A percentile compares a stretch with the other conserved stretches of the same genome.
phyloP scores from a whole-genome alignment of 2,888 invertebrate species.

The Plutella xylostella region DNA sequence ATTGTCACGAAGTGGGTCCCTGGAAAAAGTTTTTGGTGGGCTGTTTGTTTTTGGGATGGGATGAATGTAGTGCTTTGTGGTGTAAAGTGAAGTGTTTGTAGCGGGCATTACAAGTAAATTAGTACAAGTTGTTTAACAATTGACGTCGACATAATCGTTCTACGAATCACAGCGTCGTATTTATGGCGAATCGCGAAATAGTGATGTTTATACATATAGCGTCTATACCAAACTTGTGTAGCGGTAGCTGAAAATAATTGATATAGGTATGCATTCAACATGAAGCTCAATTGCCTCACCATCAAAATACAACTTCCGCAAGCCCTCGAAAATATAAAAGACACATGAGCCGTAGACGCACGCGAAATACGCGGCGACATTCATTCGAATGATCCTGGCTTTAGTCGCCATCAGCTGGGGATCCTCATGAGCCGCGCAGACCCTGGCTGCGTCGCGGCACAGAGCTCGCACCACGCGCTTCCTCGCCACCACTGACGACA shows the following conservation, averaged over 20 bases:
- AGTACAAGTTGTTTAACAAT: no score
- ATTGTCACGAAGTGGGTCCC: conserved; percentile 48
- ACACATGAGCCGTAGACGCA: conserved; percentile 35
- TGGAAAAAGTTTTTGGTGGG: conserved; percentile 23
- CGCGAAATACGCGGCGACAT: conserved; percentile 34
- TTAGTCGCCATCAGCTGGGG: conserved; percentile 32
- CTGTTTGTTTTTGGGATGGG: no score
- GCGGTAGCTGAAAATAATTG: no score
- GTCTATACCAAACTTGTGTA: no score
- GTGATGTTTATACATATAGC: no score
- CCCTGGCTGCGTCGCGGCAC: conserved; percentile 36
- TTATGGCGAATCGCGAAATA: no score
- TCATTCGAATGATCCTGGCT: conserved; percentile 44
- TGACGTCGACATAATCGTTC: no score
- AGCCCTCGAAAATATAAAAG: conserved; percentile 45
- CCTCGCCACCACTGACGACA: conserved; percentile 35
- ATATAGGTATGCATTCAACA: no score
- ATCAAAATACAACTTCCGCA: conserved; percentile 32
- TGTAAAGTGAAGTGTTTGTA: no score
- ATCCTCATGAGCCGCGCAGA: conserved; percentile 40
- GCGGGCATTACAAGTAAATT: no score
- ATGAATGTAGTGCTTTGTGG: no score
- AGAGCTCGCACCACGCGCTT: conserved; percentile 36
- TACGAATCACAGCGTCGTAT: no score
- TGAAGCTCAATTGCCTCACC: conserved; percentile 30